A percentile compares a stretch with the other conserved stretches of the same genome.
Conservation (phyloP, 2,113 vertebrate genomes). For the Corapipo altera region DNA sequence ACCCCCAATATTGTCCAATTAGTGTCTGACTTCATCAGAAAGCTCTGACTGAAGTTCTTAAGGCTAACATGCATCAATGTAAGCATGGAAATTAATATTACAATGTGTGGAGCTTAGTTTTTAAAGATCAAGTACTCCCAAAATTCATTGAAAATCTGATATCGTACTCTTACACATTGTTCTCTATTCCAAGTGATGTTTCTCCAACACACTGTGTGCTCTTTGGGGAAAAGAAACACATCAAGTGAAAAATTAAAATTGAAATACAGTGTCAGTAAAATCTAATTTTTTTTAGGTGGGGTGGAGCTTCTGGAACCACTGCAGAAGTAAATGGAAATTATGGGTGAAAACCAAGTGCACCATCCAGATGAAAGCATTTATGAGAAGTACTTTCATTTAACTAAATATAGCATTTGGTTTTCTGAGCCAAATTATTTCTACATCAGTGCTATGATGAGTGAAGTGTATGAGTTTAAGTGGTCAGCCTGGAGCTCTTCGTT, state of each 20-base stretch:
- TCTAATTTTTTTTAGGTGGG: neutral
- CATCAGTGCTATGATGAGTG: neutral
- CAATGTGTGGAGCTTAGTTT: neutral
- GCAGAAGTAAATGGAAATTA: neutral
- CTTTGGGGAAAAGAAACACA: neutral
- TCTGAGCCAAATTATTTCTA: constrained; percentile 6
- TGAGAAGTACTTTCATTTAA: neutral
- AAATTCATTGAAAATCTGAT: neutral
- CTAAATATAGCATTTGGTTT: neutral
- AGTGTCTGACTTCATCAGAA: neutral
- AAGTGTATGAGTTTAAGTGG: neutral
- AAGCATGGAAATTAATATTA: neutral
- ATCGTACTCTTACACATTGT: accelerated
- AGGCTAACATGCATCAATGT: neutral
- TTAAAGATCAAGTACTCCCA: neutral
- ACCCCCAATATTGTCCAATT: neutral
- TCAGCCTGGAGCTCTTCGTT: neutral
- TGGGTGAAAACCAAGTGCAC: neutral
- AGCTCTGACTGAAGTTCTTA: neutral
- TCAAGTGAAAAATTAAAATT: neutral
- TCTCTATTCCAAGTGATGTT: neutral
- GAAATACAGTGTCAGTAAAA: neutral
- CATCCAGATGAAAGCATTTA: neutral
- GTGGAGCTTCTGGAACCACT: neutral
- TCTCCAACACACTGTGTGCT: neutral